Evolutionary conservation across 2,113 vertebrate genomes (phyloP).

Genomic region (Peromyscus leucopus): DNA sequence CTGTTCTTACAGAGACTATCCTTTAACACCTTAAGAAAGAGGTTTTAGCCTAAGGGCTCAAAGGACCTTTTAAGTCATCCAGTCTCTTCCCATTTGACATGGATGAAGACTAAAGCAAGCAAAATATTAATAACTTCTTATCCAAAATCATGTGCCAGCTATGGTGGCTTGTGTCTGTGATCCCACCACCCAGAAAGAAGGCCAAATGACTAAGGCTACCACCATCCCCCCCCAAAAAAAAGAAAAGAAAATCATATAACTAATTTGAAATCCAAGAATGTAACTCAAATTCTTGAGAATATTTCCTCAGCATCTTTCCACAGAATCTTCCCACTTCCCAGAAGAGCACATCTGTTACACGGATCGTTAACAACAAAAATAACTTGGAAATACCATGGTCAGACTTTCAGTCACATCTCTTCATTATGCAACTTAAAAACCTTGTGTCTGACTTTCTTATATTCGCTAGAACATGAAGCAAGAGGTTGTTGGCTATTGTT

Average conservation of each 20-base stretch:
- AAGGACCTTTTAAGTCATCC: not conserved
- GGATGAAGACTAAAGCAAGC: not conserved
- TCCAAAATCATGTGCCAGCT: not conserved
- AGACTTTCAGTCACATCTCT: not conserved
- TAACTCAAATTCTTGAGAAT: not conserved
- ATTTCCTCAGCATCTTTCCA: slow-evolving; percentile 37
- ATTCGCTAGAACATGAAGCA: not conserved
- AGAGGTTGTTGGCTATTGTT: not conserved
- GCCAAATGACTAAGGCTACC: not conserved
- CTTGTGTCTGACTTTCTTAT: not conserved
- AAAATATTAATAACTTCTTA: slow-evolving; percentile 27
- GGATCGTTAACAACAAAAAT: slow-evolving; percentile 28
- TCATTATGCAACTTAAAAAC: not conserved
- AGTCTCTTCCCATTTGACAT: slow-evolving; percentile 36
- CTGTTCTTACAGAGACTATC: not conserved
- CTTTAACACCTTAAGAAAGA: not conserved
- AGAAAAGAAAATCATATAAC: not conserved
- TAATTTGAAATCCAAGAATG: slow-evolving; percentile 31
- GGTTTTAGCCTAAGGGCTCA: slow-evolving; percentile 33
- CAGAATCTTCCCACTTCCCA: not conserved
- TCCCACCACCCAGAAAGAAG: not conserved
- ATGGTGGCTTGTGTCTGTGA: not conserved
- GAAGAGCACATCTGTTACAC: not conserved
- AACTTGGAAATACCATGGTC: not conserved
- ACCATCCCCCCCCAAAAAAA: no score